A percentile compares a stretch with the other conserved stretches of the same genome.
These are phyloP conservation scores for Tetrax tetrax DNA, from an alignment of 2,113 vertebrate genomes.

Conservation along the genomic window DNA sequence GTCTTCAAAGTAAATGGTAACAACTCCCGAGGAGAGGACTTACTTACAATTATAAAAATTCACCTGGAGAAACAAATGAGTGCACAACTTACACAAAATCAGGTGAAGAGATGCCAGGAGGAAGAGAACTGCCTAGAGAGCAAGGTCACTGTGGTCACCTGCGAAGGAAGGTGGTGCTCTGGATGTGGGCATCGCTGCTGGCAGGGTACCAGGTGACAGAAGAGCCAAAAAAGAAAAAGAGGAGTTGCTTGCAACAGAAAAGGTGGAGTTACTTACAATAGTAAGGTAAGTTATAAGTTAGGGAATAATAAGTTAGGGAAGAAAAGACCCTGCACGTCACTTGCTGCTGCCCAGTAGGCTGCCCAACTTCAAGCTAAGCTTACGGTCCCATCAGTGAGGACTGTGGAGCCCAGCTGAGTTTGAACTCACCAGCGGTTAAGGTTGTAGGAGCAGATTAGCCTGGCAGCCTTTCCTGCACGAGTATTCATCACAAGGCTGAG, in stretches of 20 bases:
- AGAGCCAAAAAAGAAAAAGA: not conserved
- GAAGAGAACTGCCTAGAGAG: not conserved
- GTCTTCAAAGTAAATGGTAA: not conserved
- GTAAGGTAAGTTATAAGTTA: no score
- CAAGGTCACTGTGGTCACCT: rapidly evolving
- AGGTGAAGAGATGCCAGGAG: not conserved
- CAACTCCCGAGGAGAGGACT: not conserved
- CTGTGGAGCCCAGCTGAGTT: not conserved
- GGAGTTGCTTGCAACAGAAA: not conserved
- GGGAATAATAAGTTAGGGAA: not conserved
- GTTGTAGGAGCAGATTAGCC: not conserved
- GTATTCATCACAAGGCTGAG: not conserved
- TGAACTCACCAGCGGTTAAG: not conserved
- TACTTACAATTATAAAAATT: not conserved
- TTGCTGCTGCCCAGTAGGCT: not conserved
- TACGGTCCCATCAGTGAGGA: not conserved
- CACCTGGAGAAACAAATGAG: not conserved
- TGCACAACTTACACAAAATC: not conserved
- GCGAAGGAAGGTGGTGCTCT: not conserved
- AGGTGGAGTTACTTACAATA: not conserved
- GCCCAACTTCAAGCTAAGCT: not conserved
- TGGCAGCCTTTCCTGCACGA: not conserved
- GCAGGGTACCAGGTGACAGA: not conserved
- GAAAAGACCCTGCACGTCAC: not conserved
- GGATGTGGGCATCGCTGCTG: not conserved